Evolutionary conservation across 2,113 vertebrate species (phyloP).

Genomic region (Passer domesticus): DNA sequence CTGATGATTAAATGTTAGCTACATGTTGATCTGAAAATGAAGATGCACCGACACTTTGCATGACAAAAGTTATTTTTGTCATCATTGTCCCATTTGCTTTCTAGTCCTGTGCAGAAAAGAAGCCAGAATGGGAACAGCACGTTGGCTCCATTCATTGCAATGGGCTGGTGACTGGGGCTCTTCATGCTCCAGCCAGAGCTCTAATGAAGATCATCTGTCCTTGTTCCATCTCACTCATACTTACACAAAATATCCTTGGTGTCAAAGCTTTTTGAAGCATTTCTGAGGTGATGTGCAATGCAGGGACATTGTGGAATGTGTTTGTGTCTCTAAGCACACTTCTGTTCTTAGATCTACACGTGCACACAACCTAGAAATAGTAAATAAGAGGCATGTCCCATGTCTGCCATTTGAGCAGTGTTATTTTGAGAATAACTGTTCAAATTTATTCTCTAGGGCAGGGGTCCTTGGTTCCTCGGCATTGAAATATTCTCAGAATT

Average conservation of each 20-base stretch:
- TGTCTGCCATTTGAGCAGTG: slow-evolving; percentile 6
- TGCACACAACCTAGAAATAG: background rate
- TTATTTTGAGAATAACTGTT: slow-evolving; percentile 51
- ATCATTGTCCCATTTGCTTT: background rate
- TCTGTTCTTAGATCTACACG: background rate
- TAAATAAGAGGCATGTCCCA: background rate
- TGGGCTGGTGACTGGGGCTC: background rate
- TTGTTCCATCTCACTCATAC: background rate
- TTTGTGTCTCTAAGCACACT: background rate
- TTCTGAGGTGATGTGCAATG: background rate
- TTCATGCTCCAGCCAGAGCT: background rate
- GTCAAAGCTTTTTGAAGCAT: background rate
- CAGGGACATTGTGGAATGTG: background rate
- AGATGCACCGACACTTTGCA: background rate
- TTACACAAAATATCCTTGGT: background rate
- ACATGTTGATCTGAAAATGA: background rate
- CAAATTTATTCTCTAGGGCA: slow-evolving; percentile 71
- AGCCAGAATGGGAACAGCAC: background rate
- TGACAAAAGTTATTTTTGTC: slow-evolving; percentile 35
- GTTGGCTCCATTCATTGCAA: background rate
- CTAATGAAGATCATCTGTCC: background rate
- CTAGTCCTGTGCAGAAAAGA: background rate
- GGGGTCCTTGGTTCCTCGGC: slow-evolving; percentile 38
- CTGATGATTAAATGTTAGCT: background rate
- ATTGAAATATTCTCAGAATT: slow-evolving; percentile 70